Evolutionary conservation across 1,140 invertebrate genomes (phyloP), one percentile per base, ranked within the genome.

Genomic region (Lithobius niger): DNA sequence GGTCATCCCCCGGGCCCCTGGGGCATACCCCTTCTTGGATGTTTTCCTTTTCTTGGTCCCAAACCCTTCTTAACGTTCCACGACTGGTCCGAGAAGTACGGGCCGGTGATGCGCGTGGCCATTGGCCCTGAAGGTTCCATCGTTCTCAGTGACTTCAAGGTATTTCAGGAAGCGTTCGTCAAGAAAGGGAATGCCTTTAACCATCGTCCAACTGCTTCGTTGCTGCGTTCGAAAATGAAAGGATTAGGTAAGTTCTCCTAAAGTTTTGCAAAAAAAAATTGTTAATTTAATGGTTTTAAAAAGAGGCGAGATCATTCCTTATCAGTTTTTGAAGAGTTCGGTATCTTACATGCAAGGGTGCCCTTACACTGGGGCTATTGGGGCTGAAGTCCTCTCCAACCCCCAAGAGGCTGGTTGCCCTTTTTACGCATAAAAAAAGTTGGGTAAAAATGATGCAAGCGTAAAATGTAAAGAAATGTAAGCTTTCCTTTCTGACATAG

Each of bases 131-230:
- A 55, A 6, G 56, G 52, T 1, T 54, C 59, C 24, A 57, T 62
- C 16, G 59, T 62, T 2, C 48, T 62, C 27, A 61, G 47, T 47
- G 54, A 52, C 2, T 48, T 53, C 2, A 44, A 62, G 18, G 58
- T 54, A 56, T 19, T 61, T 44, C 55, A 47, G 24, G 50, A 61
- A 26, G 60, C 60, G 21, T 61, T 59, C 49, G 60, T 59, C 36
- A 59, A 49, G 48, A 49, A 57, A 13, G 57, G 57, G 2, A 56
- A 61, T n/a, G 56, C 54, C 51, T 61, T 61, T 45, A 61, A 59
- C 47, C 52, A 61, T 44, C 50, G 60, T 22, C 54, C 55, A n/a
- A 36, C 55, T 10, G 58, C 54, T 28, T 59, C 60, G 27, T 54
- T 61, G 13, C 48, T 61, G n/a, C 55, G 56, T 31, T 57, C 57